Evolutionary conservation across 2,888 invertebrate species (phyloP).

Genomic region (Orthosia incerta): DNA sequence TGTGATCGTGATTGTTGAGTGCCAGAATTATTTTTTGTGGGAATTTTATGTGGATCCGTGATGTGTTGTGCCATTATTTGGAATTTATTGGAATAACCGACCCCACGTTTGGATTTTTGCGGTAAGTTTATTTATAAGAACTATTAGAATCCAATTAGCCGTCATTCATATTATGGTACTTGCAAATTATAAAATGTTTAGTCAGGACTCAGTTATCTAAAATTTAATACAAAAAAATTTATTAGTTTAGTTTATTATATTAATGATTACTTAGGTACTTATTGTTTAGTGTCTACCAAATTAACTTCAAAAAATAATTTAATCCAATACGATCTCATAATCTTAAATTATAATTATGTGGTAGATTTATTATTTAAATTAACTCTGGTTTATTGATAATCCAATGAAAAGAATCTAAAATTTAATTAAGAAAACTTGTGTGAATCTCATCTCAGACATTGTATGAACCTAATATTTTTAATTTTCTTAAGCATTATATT

Average conservation of each 20-base stretch:
- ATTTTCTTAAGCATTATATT: neutral
- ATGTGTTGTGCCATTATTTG: conserved; percentile 73
- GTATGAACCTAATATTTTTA: neutral
- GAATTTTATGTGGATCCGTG: conserved; percentile 76
- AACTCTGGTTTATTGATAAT: neutral
- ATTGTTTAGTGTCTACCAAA: no score
- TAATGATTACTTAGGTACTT: neutral
- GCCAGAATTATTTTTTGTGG: conserved; percentile 75
- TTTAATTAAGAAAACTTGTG: neutral
- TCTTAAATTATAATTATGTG: no score
- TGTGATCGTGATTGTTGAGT: conserved; percentile 75
- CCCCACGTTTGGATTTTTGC: conserved; percentile 47
- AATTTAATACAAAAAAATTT: no score
- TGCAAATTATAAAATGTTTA: no score
- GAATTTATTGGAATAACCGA: conserved; percentile 73
- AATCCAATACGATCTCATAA: neutral
- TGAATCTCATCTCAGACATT: neutral
- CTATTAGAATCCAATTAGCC: conserved; percentile 33
- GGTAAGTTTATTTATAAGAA: conserved; percentile 67
- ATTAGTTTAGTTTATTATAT: neutral
- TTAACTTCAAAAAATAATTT: neutral
- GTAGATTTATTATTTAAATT: neutral
- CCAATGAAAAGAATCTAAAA: neutral
- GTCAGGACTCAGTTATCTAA: neutral
- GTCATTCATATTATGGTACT: no score